Percentiles rank a stretch among this genome's conserved stretches.
phyloP scores from a whole-genome alignment of 2,797 vertebrate species.

The Lepus townsendii region DNA sequence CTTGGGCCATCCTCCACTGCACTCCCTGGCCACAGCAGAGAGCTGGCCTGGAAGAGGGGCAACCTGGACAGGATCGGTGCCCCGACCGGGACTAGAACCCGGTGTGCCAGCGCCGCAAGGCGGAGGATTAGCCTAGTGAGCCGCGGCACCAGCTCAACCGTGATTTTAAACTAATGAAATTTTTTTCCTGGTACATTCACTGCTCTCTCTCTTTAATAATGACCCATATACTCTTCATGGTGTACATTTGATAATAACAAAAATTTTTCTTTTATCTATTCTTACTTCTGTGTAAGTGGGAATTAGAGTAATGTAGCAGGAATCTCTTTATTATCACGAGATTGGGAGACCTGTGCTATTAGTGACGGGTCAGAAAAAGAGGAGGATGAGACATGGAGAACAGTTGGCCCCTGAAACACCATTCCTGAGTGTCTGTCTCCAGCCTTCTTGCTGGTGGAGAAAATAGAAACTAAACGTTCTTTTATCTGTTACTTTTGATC shows the following conservation, averaged over 20 bases:
- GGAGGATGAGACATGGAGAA: neutral
- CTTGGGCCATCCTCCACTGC: too few species aligned
- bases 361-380: neutral
- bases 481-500: neutral
- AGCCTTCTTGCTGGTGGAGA: neutral
- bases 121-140: too few species aligned
- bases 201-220: neutral
- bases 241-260: neutral
- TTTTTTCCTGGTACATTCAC: neutral
- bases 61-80: too few species aligned
- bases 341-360: neutral
- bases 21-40: too few species aligned
- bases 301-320: neutral
- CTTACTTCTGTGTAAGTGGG: neutral
- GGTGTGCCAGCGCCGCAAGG: too few species aligned
- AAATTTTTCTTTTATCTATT: neutral
- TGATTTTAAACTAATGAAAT: too few species aligned
- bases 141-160: too few species aligned
- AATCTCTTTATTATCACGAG: neutral
- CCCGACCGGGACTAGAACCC: too few species aligned
- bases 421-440: neutral
- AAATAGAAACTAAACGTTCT: neutral
- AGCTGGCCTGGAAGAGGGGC: too few species aligned
- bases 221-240: neutral
- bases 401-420: rapidly evolving